phyloP scores from a whole-genome alignment of 2,888 invertebrate species.

The Andricus quercusramuli region DNA sequence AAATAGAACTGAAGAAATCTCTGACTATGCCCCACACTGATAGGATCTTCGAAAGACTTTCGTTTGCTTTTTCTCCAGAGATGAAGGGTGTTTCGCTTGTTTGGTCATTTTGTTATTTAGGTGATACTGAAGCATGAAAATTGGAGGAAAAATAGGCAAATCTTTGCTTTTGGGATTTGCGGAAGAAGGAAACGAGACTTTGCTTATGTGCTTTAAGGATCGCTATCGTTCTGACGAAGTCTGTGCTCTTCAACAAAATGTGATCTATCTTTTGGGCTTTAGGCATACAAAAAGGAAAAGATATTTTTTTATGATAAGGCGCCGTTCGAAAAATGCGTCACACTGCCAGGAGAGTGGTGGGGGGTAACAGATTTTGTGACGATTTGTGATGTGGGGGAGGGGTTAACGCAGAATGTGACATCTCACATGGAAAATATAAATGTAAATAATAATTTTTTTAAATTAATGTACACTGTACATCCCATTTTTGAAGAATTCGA shows the following conservation, averaged over 20 bases:
- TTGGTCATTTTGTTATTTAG: slow-evolving; percentile 35
- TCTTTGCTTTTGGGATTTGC: slow-evolving; percentile 19
- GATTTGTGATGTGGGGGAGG: too few relatives aligned
- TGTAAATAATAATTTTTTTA: too few relatives aligned
- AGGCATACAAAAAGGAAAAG: background rate
- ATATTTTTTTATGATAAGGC: background rate
- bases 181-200: slow-evolving; percentile 10
- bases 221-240: background rate
- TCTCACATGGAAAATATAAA: too few relatives aligned
- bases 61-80: slow-evolving; percentile 18
- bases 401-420: too few relatives aligned
- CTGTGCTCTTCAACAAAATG: background rate
- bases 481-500: too few relatives aligned
- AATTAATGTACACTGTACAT: too few relatives aligned
- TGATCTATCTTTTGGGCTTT: background rate
- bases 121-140: background rate
- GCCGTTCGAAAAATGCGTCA: too few relatives aligned
- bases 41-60: slow-evolving; percentile 27
- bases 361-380: too few relatives aligned
- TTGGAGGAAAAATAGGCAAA: slow-evolving; percentile 9
- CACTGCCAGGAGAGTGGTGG: too few relatives aligned
- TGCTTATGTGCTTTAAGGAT: slow-evolving; percentile 5
- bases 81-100: slow-evolving; percentile 10
- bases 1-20: slow-evolving; percentile 53
- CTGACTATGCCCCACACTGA: slow-evolving; percentile 48